These are phyloP conservation scores for Muschampia staudingeri DNA, from an alignment of 2,888 invertebrate species.

Conservation along the genomic window DNA sequence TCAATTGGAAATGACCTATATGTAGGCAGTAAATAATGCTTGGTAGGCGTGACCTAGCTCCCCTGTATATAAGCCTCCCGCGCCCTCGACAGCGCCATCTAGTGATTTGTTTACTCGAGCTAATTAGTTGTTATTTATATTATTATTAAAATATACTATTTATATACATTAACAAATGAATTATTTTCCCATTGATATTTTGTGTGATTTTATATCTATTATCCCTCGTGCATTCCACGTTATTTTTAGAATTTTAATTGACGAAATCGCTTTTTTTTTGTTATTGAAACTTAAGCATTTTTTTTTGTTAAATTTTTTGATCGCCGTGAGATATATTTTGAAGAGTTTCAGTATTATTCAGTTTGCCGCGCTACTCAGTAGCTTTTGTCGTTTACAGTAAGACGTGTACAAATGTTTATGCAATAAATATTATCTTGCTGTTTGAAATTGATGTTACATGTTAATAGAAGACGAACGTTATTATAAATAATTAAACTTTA, in stretches of 20 bases:
- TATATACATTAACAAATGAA: conserved; percentile 79
- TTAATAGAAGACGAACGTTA: conserved; percentile 83
- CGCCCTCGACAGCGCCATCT: conserved; percentile 59
- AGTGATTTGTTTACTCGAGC: conserved; percentile 45
- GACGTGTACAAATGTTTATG: conserved; percentile 76
- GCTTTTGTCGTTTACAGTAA: conserved; percentile 64
- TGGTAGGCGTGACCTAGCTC: conserved; percentile 26
- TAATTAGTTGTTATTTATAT: conserved; percentile 80
- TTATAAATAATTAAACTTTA: conserved; percentile 77
- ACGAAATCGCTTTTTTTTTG: conserved; percentile 66
- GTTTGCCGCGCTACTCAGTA: conserved; percentile 48
- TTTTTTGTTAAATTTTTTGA: conserved; percentile 56
- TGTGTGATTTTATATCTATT: conserved; percentile 75
- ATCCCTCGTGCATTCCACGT: conserved; percentile 88
- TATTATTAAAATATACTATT: conserved; percentile 77
- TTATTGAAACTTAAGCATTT: conserved; percentile 60
- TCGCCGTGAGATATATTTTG: conserved; percentile 71
- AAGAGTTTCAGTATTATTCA: conserved; percentile 77
- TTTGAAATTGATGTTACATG: conserved; percentile 82
- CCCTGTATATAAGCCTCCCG: conserved; percentile 71
- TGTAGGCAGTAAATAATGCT: conserved; percentile 56
- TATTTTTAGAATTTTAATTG: conserved; percentile 76
- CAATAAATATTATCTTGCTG: conserved; percentile 80
- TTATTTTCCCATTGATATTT: conserved; percentile 77
- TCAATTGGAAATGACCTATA: conserved; percentile 55